Evolutionary conservation across 2,888 invertebrate genomes (phyloP).

Genomic region (Xestia sexstrigata): DNA sequence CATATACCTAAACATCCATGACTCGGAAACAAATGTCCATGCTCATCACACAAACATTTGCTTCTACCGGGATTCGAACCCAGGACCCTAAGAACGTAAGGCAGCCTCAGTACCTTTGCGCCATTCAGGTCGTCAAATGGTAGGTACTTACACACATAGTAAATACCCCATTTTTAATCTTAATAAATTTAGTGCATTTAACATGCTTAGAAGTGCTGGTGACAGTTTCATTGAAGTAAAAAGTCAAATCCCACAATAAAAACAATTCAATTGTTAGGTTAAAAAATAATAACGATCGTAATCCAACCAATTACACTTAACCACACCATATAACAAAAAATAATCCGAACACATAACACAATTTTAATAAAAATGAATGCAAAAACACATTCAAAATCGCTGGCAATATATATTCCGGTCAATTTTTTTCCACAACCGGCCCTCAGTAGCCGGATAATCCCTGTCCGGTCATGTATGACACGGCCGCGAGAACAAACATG

Average conservation of each 20-base stretch:
- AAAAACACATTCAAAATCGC: slow-evolving; percentile 65
- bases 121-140: no score
- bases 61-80: no score
- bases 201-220: neutral
- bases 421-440: slow-evolving; percentile 68
- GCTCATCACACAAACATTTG: no score
- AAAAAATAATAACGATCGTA: slow-evolving; percentile 6
- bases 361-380: slow-evolving; percentile 61
- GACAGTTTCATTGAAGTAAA: neutral
- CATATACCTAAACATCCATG: no score
- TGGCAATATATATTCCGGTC: slow-evolving; percentile 64
- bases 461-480: slow-evolving; percentile 82
- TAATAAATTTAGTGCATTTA: neutral
- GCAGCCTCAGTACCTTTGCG: no score
- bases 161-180: no score
- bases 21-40: no score
- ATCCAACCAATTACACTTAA: slow-evolving; percentile 19
- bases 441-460: slow-evolving; percentile 81
- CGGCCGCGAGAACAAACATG: slow-evolving; percentile 82
- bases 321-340: slow-evolving; percentile 23
- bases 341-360: slow-evolving; percentile 32
- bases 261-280: neutral
- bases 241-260: neutral
- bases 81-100: no score
- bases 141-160: no score